A percentile compares a stretch with the other conserved stretches of the same genome.
Evolutionary conservation across 2,888 invertebrate genomes (phyloP).

Genomic region (Ceriagrion tenellum): DNA sequence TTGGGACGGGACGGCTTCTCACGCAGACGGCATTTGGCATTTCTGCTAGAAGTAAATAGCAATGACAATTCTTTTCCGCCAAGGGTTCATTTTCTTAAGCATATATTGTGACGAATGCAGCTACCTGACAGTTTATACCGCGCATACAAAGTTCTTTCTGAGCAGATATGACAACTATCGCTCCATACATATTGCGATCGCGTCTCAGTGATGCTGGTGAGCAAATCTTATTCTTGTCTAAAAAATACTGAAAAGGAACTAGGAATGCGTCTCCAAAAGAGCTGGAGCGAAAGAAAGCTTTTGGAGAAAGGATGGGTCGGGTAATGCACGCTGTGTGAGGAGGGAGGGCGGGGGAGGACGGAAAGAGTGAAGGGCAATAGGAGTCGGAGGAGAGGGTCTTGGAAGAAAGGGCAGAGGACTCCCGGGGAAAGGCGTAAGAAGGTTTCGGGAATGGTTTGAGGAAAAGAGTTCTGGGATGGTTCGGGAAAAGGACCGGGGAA

Average conservation of each 20-base stretch:
- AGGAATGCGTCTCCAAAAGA: neutral
- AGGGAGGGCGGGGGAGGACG: neutral
- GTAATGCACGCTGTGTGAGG: neutral
- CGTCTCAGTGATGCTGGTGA: neutral
- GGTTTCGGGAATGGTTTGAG: neutral
- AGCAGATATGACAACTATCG: neutral
- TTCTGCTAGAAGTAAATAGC: neutral
- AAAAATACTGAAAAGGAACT: neutral
- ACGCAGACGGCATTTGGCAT: neutral
- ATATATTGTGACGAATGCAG: neutral
- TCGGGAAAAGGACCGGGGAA: neutral
- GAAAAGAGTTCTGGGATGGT: neutral
- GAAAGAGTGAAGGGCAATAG: neutral
- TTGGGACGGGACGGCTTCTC: no score
- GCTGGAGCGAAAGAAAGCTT: neutral
- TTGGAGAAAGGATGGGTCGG: neutral
- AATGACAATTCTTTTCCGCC: neutral
- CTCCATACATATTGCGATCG: neutral
- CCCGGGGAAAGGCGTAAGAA: neutral
- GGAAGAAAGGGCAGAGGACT: slow-evolving; percentile 7
- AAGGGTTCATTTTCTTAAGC: neutral
- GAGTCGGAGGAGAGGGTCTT: neutral
- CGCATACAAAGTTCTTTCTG: neutral
- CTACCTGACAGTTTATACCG: neutral
- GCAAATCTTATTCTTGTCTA: no score